Percentiles rank a stretch among this genome's conserved stretches.
These are phyloP conservation scores for Nemotelus pantherinus DNA, from an alignment of 2,888 invertebrate genomes.

Conservation along the genomic window DNA sequence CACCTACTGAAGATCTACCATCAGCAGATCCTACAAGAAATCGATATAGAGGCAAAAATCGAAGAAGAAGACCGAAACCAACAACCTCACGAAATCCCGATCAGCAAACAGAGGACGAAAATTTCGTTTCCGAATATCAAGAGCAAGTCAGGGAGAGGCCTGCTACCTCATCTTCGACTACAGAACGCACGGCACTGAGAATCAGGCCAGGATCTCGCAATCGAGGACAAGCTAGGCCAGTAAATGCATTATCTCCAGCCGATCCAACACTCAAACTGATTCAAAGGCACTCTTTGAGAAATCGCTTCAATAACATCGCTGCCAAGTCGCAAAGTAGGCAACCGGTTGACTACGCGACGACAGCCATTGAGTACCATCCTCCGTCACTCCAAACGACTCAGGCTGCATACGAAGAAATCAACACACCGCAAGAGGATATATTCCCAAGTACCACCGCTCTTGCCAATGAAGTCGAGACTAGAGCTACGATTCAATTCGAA, in stretches of 20 bases:
- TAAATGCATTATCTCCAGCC: neutral
- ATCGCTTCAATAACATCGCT: neutral
- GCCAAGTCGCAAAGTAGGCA: slow-evolving; percentile 11
- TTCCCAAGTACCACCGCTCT: slow-evolving; percentile 6
- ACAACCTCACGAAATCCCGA: slow-evolving; percentile 22
- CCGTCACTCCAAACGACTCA: neutral
- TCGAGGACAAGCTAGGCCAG: neutral
- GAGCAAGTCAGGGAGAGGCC: neutral
- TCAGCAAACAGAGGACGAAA: slow-evolving; percentile 20
- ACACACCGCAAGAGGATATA: neutral
- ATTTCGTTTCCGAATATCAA: neutral
- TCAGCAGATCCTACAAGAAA: neutral
- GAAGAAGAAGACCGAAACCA: slow-evolving; percentile 37
- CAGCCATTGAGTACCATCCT: neutral
- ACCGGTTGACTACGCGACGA: neutral
- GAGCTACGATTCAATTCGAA: neutral
- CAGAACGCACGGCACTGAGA: neutral
- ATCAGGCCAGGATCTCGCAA: neutral
- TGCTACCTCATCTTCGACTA: neutral
- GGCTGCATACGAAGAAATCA: neutral
- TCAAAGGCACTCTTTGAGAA: slow-evolving; percentile 19
- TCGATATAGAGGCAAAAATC: slow-evolving; percentile 23
- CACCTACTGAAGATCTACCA: neutral
- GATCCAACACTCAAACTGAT: slow-evolving; percentile 25
- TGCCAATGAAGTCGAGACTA: neutral